These are phyloP conservation scores for Tangara arthus DNA, from an alignment of 2,797 vertebrate species.

Conservation along the genomic window DNA sequence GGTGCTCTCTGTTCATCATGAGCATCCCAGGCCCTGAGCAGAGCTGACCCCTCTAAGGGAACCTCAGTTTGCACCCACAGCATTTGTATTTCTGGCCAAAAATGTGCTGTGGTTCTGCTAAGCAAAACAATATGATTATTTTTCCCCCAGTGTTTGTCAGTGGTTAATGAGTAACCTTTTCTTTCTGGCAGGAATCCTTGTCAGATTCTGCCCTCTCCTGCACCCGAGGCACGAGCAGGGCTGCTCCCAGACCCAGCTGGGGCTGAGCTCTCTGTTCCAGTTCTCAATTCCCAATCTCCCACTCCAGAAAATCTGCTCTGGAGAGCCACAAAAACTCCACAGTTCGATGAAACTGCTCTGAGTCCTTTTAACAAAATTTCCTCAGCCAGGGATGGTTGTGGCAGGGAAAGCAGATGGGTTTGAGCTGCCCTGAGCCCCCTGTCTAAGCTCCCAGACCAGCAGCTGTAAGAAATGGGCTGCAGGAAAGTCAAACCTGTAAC, in stretches of 20 bases:
- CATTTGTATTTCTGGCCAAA: neutral
- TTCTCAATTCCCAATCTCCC: neutral
- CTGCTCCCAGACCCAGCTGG: neutral
- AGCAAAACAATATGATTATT: neutral
- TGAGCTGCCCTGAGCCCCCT: neutral
- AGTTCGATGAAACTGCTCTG: neutral
- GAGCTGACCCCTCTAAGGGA: neutral
- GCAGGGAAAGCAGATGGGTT: neutral
- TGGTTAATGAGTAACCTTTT: conserved; percentile 5
- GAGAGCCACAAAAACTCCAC: neutral
- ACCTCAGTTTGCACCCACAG: neutral
- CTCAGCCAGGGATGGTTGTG: neutral
- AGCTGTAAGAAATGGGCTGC: neutral
- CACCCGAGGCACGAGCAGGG: fast-evolving
- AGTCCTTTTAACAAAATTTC: neutral
- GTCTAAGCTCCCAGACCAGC: neutral
- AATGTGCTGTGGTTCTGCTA: neutral
- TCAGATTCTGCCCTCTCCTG: neutral
- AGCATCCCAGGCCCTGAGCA: neutral
- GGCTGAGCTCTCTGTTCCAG: neutral
- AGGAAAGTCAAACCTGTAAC: neutral
- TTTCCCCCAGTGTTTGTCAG: neutral
- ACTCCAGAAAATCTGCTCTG: neutral
- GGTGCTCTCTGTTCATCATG: neutral
- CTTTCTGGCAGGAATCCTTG: neutral